Evolutionary conservation across 2,113 vertebrate genomes (phyloP), one percentile per base, ranked within the genome.

Genomic region (Puntigrus tetrazona): DNA sequence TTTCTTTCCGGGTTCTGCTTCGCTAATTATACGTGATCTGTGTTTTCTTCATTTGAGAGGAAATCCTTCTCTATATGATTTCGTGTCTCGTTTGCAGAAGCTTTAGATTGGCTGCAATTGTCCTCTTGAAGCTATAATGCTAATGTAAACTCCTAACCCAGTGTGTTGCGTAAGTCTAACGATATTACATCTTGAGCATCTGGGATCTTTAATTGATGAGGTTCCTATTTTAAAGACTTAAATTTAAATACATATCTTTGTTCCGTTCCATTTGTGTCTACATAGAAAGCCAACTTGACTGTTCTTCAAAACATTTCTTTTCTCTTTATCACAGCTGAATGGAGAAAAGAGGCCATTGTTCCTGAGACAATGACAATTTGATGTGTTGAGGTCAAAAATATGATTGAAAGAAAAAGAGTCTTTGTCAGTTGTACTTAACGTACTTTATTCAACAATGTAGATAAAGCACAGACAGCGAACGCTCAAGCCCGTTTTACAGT

Each of bases 241-340:
- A 1, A 18, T 67, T 67, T 34, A 67, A 67, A 69, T 69, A 5
- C 34, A 36, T 20, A 5, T 36, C 65, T 22, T 38, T 36, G 65
- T 69, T 69, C 65, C 11, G 65, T 69, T 36, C 36, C 65, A 22
- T 20, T 69, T 20, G 16, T 38, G 31, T 29, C 14, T 31, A 31
- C 7, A 18, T 2, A 65, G 61, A 34, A 34, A 31, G 18, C 61
- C 61, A 65, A 38, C 20, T 27, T 27, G 25, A 61, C 10, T n/a
- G 25, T 61, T 61, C 25, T 22, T 36, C 29, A 69, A 69, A 69
- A 69, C 1, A 7, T 34, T 16, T 69, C 10, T 59, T 22, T 36
- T 74, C 27, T 27, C 20, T 74, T 20, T 50, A 25, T 65, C 31
- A 22, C 57, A 52, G 63, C 27, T 78, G 65, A 80, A 41, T 78